A percentile compares a stretch with the other conserved stretches of the same genome.
Evolutionary conservation across 2,113 vertebrate genomes (phyloP).

Genomic region (Lontra canadensis): DNA sequence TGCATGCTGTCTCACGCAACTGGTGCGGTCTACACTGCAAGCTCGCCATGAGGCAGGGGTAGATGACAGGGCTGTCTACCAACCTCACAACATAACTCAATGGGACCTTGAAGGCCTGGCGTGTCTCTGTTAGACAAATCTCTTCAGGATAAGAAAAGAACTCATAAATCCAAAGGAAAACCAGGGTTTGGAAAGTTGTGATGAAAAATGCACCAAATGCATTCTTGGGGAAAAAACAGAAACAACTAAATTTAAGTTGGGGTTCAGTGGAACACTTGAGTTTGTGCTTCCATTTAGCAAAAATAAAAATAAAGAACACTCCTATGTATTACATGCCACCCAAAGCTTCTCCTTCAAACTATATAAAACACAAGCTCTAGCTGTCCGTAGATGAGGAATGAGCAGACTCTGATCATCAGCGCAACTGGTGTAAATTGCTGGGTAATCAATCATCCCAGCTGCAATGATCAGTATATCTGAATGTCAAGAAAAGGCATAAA

Average conservation of each 20-base stretch:
- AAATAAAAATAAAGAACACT: slow-evolving; percentile 9
- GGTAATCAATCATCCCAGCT: neutral
- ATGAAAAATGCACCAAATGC: neutral
- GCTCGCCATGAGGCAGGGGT: accelerated
- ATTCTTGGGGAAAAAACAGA: neutral
- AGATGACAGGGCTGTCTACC: neutral
- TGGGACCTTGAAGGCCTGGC: neutral
- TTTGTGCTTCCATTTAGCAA: neutral
- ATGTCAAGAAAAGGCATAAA: neutral
- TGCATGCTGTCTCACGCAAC: slow-evolving; percentile 46
- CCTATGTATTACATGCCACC: neutral
- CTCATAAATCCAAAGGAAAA: neutral
- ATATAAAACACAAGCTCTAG: neutral
- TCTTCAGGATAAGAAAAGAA: neutral
- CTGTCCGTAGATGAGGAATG: neutral
- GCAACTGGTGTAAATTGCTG: neutral
- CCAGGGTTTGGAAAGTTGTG: neutral
- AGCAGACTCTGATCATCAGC: accelerated
- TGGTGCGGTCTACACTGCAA: neutral
- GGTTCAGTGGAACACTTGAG: neutral
- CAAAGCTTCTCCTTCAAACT: neutral
- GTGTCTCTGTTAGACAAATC: neutral
- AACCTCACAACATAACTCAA: neutral
- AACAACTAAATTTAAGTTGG: neutral
- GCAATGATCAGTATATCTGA: neutral